Evolutionary conservation across 2,113 vertebrate genomes (phyloP), one percentile per base, ranked within the genome.

Genomic region (Mystacornis crossleyi): DNA sequence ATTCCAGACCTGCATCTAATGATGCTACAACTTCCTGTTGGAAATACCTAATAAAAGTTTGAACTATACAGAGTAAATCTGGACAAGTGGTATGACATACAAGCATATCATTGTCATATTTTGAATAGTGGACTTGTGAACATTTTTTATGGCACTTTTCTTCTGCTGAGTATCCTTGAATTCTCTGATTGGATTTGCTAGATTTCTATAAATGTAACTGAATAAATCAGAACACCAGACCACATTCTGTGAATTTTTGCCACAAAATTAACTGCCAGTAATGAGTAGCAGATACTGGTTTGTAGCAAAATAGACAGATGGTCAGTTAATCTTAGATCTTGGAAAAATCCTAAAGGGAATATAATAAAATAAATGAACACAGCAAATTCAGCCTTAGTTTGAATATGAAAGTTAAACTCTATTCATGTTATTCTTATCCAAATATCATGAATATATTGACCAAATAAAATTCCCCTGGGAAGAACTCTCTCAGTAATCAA

Each of bases 251-350:
- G 55, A 74, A 71, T 66, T 90, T 88, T 60, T 93, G 84, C 84
- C 64, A 80, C 81, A 81, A 81, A 96, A 93, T 86, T 92, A 94
- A 81, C 71, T 83, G 55, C 64, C 93, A 84, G 31, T 86, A 81
- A 86, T 25, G 67, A 95, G 57, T 12, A 81, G 60, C 19, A 92
- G 83, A 80, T 48, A 82, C 14, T 74, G 45, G 45, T 80, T 70
- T 77, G 45, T 62, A 91, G 71, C 92, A 83, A 95, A 91, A 71
- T 10, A 94, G 84, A 69, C 92, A 96, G 89, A 96, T 93, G 90
- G 84, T 72, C 84, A 82, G 54, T 81, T 96, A 86, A 95, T 89
- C 64, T 95, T 69, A 86, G 40, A 33, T 9, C 45, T 86, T 91
- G 53, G 65, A 67, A 90, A 92, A 79, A 83, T 5, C 10, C 51